phyloP scores from a whole-genome alignment of 2,113 vertebrate species.

The Crotalus tigris region DNA sequence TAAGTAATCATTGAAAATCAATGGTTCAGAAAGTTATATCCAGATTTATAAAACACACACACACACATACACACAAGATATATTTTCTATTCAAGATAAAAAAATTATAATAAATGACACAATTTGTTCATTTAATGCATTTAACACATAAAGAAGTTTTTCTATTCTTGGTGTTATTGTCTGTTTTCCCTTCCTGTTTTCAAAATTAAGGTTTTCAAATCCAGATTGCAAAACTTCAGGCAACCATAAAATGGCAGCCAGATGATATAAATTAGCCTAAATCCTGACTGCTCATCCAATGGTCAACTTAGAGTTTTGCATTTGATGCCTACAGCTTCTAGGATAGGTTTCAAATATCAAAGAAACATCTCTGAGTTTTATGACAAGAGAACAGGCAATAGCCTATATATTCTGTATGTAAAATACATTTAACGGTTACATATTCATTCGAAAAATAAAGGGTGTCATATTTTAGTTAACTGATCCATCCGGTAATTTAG shows the following conservation, averaged over 20 bases:
- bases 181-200: neutral
- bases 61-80: neutral
- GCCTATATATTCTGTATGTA: neutral
- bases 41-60: neutral
- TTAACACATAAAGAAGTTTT: neutral
- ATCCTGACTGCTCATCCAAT: neutral
- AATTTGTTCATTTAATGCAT: neutral
- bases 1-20: neutral
- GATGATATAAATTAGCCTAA: neutral
- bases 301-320: neutral
- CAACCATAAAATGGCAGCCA: neutral
- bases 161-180: neutral
- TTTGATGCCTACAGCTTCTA: neutral
- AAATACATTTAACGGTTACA: neutral
- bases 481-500: neutral
- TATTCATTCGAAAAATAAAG: neutral
- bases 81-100: neutral
- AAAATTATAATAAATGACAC: neutral
- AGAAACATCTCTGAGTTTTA: neutral
- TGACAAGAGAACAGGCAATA: neutral
- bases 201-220: neutral
- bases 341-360: conserved; percentile 12
- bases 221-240: neutral
- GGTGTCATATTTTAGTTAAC: neutral
- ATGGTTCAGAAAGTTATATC: neutral